Evolutionary conservation across 1,140 invertebrate genomes (phyloP).

Genomic region (Ceratina australensis): DNA sequence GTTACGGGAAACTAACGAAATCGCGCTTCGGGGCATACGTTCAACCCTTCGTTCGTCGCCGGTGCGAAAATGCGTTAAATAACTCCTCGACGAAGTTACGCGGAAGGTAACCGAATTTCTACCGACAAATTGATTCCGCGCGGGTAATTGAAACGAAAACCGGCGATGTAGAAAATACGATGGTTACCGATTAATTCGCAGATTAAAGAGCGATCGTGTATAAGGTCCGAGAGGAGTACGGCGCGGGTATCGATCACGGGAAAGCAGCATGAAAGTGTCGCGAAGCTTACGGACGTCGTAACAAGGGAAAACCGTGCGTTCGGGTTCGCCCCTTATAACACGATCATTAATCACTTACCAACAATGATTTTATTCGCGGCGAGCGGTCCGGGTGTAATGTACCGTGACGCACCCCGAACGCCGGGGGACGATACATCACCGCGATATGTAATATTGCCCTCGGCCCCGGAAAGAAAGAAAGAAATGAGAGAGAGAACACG

Average conservation of each 20-base stretch:
- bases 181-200: too few species aligned
- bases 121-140: too few species aligned
- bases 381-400: conserved; percentile 66
- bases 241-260: conserved; percentile 47
- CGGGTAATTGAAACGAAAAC: not conserved
- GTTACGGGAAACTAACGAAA: conserved; percentile 4
- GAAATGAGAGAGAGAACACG: conserved; percentile 1
- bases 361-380: conserved; percentile 75
- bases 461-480: conserved; percentile 31
- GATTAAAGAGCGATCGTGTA: too few species aligned
- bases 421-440: conserved; percentile 66
- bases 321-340: conserved; percentile 58
- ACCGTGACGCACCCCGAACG: conserved; percentile 63
- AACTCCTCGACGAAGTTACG: too few species aligned
- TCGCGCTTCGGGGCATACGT: not conserved
- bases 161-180: too few species aligned
- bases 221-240: not conserved
- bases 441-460: conserved; percentile 65
- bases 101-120: too few species aligned
- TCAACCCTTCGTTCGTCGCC: too few species aligned
- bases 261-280: conserved; percentile 53
- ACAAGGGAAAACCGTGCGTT: conserved; percentile 46
- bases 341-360: conserved; percentile 69
- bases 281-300: conserved; percentile 51
- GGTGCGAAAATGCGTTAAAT: too few species aligned